These are phyloP conservation scores for Pangasius sanitwongsei DNA, from an alignment of 2,797 vertebrate genomes.

Conservation along the genomic window DNA sequence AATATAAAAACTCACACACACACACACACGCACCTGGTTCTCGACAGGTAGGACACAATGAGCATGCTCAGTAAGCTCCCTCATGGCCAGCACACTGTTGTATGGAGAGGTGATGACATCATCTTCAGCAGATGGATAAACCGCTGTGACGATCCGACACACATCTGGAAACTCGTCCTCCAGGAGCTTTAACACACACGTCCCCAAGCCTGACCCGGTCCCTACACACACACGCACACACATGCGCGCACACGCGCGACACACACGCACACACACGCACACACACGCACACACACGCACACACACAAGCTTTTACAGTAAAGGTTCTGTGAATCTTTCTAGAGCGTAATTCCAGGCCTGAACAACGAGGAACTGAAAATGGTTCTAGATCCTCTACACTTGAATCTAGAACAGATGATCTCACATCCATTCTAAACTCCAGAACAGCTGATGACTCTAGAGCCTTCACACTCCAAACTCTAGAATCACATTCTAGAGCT, in stretches of 20 bases:
- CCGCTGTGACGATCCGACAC: constrained; percentile 87
- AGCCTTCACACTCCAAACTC: no score
- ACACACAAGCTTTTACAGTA: no score
- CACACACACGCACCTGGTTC: constrained; percentile 83
- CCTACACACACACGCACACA: constrained; percentile 69
- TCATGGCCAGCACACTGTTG: constrained; percentile 95
- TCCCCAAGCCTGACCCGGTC: constrained; percentile 94
- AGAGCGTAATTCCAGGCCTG: no score
- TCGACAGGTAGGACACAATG: constrained; percentile 94
- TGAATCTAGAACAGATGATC: no score
- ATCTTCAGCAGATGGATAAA: constrained; percentile 92
- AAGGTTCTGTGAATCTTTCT: no score
- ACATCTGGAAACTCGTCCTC: constrained; percentile 95
- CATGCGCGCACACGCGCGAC: no score
- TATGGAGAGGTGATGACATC: constrained; percentile 97
- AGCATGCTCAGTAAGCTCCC: constrained; percentile 90
- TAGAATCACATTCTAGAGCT: no score
- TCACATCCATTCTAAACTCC: no score
- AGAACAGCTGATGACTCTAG: no score
- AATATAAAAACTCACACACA: neutral
- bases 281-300: constrained; percentile 1
- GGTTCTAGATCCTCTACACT: no score
- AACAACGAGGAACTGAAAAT: no score
- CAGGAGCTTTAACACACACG: constrained; percentile 86
- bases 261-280: constrained; percentile 6